Evolutionary conservation across 2,888 invertebrate genomes (phyloP).

Genomic region (Rhagonycha fulva): DNA sequence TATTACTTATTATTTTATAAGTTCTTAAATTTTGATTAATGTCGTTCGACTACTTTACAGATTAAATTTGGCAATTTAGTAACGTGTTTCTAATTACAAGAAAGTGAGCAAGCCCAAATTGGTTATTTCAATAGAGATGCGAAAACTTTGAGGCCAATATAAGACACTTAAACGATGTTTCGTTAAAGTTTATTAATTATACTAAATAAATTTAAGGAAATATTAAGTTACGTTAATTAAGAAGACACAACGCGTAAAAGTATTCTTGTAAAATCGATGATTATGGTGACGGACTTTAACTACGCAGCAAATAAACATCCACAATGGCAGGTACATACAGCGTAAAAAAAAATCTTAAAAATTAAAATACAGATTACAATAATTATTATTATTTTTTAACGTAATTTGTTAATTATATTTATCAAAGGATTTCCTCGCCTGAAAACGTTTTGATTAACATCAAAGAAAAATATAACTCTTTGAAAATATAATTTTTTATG

Average conservation of each 20-base stretch:
- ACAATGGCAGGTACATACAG: background rate
- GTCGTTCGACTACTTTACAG: background rate
- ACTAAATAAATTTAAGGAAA: background rate
- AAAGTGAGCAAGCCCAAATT: background rate
- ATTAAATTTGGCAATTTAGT: background rate
- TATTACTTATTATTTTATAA: background rate
- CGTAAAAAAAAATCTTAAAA: background rate
- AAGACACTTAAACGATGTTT: background rate
- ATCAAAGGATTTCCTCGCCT: background rate
- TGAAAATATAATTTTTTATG: background rate
- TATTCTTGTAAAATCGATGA: background rate
- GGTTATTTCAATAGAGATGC: background rate
- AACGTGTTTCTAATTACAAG: background rate
- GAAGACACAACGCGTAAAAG: background rate
- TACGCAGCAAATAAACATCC: background rate
- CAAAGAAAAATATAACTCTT: background rate
- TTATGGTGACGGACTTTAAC: background rate
- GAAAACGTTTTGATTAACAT: background rate
- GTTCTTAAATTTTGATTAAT: background rate
- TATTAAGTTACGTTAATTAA: background rate
- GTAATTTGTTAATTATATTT: background rate
- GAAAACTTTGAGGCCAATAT: background rate
- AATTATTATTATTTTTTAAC: background rate
- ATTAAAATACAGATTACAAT: background rate
- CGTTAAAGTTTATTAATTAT: background rate